These are phyloP conservation scores for Lordiphosa andalusiaca DNA, from an alignment of 2,888 invertebrate species.

Conservation along the genomic window DNA sequence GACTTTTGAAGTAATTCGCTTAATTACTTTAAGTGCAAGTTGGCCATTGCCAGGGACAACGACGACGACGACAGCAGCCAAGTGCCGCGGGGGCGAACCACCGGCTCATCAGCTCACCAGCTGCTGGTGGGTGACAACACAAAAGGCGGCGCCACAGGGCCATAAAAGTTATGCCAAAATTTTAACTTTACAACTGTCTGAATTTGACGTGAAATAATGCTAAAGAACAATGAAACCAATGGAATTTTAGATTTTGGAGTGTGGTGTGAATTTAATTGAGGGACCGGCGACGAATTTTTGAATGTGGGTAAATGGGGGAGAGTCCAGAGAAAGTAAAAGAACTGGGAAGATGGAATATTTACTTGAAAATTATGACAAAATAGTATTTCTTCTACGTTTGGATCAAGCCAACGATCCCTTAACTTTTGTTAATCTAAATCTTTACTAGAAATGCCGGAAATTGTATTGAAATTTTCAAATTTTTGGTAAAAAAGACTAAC, in stretches of 20 bases:
- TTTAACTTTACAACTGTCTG: conserved; percentile 11
- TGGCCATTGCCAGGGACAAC: conserved; percentile 32
- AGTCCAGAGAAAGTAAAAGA: too few relatives aligned
- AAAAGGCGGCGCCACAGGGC: conserved; percentile 62
- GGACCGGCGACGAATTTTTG: too few relatives aligned
- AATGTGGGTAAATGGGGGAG: too few relatives aligned
- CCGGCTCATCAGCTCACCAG: conserved; percentile 13
- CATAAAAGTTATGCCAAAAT: conserved; percentile 58
- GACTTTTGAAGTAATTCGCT: conserved; percentile 75
- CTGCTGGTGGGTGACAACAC: conserved; percentile 39
- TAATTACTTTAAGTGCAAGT: conserved; percentile 72
- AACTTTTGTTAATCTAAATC: too few relatives aligned
- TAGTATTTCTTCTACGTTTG: too few relatives aligned
- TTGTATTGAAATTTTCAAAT: too few relatives aligned
- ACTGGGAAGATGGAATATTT: too few relatives aligned
- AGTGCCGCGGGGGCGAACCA: conserved; percentile 23
- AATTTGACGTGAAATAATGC: conserved; percentile 10
- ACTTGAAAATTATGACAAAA: too few relatives aligned
- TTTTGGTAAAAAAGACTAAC: too few relatives aligned
- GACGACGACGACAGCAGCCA: conserved; percentile 11
- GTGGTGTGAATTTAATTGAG: conserved; percentile 8
- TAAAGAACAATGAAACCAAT: conserved; percentile 7
- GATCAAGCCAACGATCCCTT: too few relatives aligned
- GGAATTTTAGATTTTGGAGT: conserved; percentile 2
- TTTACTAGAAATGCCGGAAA: too few relatives aligned